phyloP scores from a whole-genome alignment of 2,888 invertebrate species.

The Flabesymbios commensalis region DNA sequence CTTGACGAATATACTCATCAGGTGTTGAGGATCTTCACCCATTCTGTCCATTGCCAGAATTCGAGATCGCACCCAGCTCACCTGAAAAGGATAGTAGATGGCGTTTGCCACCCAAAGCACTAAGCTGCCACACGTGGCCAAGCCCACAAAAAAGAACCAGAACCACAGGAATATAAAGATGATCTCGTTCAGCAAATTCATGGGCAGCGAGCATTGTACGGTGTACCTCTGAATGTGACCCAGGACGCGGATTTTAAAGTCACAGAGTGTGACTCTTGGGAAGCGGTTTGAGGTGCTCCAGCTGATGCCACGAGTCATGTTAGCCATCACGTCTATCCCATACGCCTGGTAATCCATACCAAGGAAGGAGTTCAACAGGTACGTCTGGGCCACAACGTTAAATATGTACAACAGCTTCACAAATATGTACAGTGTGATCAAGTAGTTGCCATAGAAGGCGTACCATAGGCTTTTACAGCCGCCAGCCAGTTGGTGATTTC shows the following conservation, averaged over 20 bases:
- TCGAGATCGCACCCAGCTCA: constrained; percentile 1
- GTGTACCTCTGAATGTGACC: constrained; percentile 50
- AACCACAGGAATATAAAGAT: constrained; percentile 33
- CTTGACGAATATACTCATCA: constrained; percentile 25
- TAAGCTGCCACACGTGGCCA: constrained; percentile 46
- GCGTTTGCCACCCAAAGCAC: constrained; percentile 43
- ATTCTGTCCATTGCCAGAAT: constrained; percentile 5
- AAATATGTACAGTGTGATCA: too few species aligned
- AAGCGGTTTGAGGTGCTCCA: constrained; percentile 25
- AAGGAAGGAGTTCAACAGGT: too few species aligned
- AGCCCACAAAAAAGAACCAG: constrained; percentile 51
- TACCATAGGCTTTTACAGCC: too few species aligned
- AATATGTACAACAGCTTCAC: too few species aligned
- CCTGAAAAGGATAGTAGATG: not conserved
- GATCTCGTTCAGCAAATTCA: constrained; percentile 30
- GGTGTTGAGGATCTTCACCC: not conserved
- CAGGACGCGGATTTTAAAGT: constrained; percentile 18
- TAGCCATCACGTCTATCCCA: constrained; percentile 13
- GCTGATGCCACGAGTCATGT: constrained; percentile 3
- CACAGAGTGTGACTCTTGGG: constrained; percentile 23
- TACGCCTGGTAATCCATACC: too few species aligned
- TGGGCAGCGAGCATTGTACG: constrained; percentile 46
- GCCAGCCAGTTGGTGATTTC: too few species aligned
- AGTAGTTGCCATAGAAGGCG: too few species aligned
- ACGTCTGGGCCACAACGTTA: too few species aligned